Percentiles rank a stretch among this genome's conserved stretches.
These are phyloP conservation scores for Achatina immaculata DNA, from an alignment of 1,140 invertebrate species.

Conservation along the genomic window DNA sequence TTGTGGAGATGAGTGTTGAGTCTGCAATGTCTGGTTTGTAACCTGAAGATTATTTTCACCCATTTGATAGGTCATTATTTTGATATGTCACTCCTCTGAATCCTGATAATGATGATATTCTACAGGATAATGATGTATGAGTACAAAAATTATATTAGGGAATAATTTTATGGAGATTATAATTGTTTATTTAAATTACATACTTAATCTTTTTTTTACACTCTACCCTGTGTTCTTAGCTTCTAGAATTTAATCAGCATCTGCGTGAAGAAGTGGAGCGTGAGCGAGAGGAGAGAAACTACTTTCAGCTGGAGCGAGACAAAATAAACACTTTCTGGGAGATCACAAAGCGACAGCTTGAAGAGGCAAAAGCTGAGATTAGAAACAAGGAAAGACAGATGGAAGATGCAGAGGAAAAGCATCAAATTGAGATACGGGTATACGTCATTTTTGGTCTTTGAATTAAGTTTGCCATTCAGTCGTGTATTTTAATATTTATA, in stretches of 20 bases:
- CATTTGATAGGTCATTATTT: no score
- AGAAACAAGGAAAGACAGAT: slow-evolving; percentile 87
- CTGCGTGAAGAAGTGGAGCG: slow-evolving; percentile 93
- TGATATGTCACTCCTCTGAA: no score
- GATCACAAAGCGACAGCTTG: slow-evolving; percentile 85
- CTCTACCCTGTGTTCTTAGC: slow-evolving; percentile 64
- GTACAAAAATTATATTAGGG: no score
- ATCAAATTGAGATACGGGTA: slow-evolving; percentile 86
- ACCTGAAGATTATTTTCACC: no score
- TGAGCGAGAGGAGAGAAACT: slow-evolving; percentile 94
- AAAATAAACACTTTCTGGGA: slow-evolving; percentile 96
- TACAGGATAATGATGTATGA: no score
- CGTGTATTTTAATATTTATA: not conserved
- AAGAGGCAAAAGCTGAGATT: slow-evolving; percentile 82
- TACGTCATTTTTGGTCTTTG: not conserved
- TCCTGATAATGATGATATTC: no score
- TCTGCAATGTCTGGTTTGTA: no score
- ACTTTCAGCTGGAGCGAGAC: slow-evolving; percentile 94
- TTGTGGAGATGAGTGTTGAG: no score
- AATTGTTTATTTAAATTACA: no score
- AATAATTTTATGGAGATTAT: no score
- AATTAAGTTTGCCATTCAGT: not conserved
- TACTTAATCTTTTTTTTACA: no score
- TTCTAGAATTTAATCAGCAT: slow-evolving; percentile 87
- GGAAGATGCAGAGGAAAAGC: slow-evolving; percentile 87